Evolutionary conservation across 2,797 vertebrate species (phyloP).

Genomic region (Sebastes variabilis): DNA sequence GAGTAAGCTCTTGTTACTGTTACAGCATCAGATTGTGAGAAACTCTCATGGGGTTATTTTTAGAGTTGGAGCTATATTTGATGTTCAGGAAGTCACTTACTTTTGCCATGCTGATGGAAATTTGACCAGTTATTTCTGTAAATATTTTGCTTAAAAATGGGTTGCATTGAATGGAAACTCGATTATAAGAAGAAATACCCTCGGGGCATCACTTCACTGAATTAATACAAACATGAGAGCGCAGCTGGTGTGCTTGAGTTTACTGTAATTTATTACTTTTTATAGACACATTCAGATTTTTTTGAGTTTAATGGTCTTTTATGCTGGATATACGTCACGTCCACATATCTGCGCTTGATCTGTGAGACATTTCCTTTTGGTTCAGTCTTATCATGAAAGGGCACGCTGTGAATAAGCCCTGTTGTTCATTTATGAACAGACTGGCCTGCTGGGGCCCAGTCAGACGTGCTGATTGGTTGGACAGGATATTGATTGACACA

Average conservation of each 20-base stretch:
- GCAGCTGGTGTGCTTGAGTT: slow-evolving; percentile 25
- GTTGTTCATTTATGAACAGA: slow-evolving; percentile 34
- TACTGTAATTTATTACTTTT: slow-evolving; percentile 3
- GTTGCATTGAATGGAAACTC: neutral
- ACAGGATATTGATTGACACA: slow-evolving; percentile 71
- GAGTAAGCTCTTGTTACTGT: neutral
- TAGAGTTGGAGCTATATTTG: slow-evolving; percentile 25
- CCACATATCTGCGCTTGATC: slow-evolving; percentile 21
- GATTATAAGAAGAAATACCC: neutral
- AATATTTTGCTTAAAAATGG: slow-evolving; percentile 7
- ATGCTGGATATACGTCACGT: slow-evolving; percentile 11
- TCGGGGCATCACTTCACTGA: neutral
- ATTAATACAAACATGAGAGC: slow-evolving; percentile 9
- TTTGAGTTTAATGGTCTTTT: neutral
- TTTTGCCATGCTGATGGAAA: slow-evolving; percentile 46
- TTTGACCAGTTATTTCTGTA: slow-evolving; percentile 36
- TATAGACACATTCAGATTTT: neutral
- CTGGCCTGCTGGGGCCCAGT: slow-evolving; percentile 45
- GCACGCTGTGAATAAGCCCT: slow-evolving; percentile 16
- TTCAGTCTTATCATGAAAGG: slow-evolving; percentile 12
- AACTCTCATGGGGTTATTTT: slow-evolving; percentile 70
- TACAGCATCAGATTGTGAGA: slow-evolving; percentile 10
- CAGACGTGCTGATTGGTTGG: slow-evolving; percentile 49
- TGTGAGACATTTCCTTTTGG: slow-evolving; percentile 31
- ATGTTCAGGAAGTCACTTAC: slow-evolving; percentile 34